Conservation (phyloP, 2,113 vertebrate genomes). For the Pogonocichla stellata region DNA sequence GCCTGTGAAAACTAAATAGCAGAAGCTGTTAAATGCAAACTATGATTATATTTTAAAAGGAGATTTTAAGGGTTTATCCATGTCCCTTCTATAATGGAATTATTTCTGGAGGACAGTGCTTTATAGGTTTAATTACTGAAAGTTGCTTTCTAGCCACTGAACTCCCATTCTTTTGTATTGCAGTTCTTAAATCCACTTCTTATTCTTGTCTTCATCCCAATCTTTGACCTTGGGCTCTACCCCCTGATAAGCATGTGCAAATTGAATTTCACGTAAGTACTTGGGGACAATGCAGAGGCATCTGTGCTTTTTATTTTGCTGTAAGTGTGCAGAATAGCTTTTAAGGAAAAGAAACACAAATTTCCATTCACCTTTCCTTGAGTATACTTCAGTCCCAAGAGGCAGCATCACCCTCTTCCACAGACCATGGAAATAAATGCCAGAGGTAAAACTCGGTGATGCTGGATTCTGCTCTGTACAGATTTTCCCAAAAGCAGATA, state of each 20-base stretch:
- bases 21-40: neutral
- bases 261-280: slow-evolving; percentile 91
- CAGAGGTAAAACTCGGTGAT: neutral
- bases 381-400: neutral
- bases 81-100: slow-evolving; percentile 46
- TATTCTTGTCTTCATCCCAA: slow-evolving; percentile 91
- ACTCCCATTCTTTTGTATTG: slow-evolving; percentile 63
- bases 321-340: neutral
- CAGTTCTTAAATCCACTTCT: slow-evolving; percentile 94
- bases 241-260: slow-evolving; percentile 85
- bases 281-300: neutral
- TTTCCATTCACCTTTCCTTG: neutral
- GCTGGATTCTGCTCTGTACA: neutral
- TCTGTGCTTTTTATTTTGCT: neutral
- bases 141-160: slow-evolving; percentile 50
- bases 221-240: slow-evolving; percentile 93
- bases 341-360: neutral
- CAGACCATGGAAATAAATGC: neutral
- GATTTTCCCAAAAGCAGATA: neutral
- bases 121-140: slow-evolving; percentile 53
- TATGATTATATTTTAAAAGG: slow-evolving; percentile 33
- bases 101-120: slow-evolving; percentile 52
- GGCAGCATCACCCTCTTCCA: neutral
- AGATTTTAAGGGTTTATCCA: slow-evolving; percentile 13
- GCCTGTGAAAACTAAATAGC: slow-evolving; percentile 30